phyloP scores from a whole-genome alignment of 2,888 invertebrate species.

The Galerucella pusilla region DNA sequence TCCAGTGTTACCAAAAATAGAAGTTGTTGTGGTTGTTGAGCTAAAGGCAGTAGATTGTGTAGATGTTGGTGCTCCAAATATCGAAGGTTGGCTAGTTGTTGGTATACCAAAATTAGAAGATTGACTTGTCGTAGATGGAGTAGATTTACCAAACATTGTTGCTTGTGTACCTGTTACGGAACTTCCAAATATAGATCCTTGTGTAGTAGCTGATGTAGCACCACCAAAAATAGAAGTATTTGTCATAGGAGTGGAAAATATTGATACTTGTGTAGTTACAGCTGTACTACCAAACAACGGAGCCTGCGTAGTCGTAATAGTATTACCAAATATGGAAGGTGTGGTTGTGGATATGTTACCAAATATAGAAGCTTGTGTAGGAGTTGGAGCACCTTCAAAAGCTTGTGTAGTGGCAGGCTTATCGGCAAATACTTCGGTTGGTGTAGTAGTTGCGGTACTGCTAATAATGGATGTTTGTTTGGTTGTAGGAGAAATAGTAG shows the following conservation, averaged over 20 bases:
- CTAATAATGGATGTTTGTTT: neutral
- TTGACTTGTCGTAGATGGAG: conserved; percentile 14
- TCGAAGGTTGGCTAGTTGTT: conserved; percentile 32
- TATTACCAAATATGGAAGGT: conserved; percentile 20
- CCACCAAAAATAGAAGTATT: conserved; percentile 37
- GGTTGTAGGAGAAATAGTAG: neutral
- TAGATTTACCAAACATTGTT: conserved; percentile 19
- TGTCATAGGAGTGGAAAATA: conserved; percentile 11
- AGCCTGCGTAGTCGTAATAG: conserved; percentile 14
- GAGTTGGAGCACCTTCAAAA: conserved; percentile 45
- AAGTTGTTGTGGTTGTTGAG: conserved; percentile 1
- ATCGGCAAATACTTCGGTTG: conserved; percentile 8
- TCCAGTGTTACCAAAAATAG: conserved; percentile 17
- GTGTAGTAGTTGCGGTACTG: conserved; percentile 17
- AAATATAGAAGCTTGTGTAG: conserved; percentile 20
- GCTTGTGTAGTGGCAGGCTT: conserved; percentile 42
- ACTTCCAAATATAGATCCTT: conserved; percentile 39
- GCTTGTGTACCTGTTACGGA: conserved; percentile 23
- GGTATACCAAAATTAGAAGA: conserved; percentile 21
- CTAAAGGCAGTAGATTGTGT: conserved; percentile 23
- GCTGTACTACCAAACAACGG: conserved; percentile 13
- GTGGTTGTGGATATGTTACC: conserved; percentile 30
- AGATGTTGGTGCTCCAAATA: conserved; percentile 26
- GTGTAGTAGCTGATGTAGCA: conserved; percentile 33
- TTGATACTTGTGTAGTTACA: conserved; percentile 1